Conservation (phyloP, 2,888 invertebrate genomes). For the Meta bourneti region DNA sequence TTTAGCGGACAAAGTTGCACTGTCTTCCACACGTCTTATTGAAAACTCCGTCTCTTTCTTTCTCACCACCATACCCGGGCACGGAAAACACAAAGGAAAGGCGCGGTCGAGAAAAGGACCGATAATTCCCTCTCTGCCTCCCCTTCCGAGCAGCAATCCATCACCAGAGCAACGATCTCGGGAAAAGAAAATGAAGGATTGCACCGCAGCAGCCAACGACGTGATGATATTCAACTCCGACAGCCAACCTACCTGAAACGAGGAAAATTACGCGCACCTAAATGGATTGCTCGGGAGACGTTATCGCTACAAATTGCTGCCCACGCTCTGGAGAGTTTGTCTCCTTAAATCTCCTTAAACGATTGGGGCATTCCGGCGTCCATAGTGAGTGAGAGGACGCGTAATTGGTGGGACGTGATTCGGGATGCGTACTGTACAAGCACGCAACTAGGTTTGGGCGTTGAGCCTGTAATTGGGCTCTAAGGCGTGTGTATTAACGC, state of each 20-base stretch:
- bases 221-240: conserved; percentile 37
- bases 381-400: conserved; percentile 41
- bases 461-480: conserved; percentile 45
- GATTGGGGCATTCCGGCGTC: conserved; percentile 37
- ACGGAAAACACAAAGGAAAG: conserved; percentile 17
- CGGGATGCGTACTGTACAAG: conserved; percentile 34
- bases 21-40: no score
- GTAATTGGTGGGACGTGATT: conserved; percentile 48
- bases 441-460: conserved; percentile 30
- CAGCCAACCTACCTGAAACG: background rate
- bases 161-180: conserved; percentile 49
- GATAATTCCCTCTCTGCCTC: conserved; percentile 47
- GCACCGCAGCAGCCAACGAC: background rate
- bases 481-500: conserved; percentile 55
- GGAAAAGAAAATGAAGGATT: conserved; percentile 49
- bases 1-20: no score
- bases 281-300: conserved; percentile 47
- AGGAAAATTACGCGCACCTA: conserved; percentile 36
- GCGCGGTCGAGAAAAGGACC: conserved; percentile 37
- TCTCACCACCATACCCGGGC: no score
- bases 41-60: no score
- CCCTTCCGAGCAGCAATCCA: conserved; percentile 33
- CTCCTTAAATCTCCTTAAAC: conserved; percentile 32
- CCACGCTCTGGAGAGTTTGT: conserved; percentile 54
- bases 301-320: conserved; percentile 75